Evolutionary conservation across 2,797 vertebrate species (phyloP).

Genomic region (Nyctalus aviator): DNA sequence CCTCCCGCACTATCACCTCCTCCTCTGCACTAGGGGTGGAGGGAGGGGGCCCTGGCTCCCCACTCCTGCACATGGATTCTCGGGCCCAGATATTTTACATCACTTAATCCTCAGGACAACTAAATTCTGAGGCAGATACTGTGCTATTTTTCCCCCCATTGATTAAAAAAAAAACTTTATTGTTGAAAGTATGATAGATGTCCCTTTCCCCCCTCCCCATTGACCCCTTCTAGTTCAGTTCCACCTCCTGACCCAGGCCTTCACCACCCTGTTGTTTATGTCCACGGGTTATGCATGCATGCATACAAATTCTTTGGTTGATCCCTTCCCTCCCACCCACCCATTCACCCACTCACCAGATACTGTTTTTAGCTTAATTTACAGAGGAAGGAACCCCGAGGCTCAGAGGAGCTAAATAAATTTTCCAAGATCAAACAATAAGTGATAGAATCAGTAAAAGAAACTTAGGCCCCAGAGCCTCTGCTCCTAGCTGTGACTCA

Average conservation of each 20-base stretch:
- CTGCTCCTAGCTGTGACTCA: not conserved
- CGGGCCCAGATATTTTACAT: not conserved
- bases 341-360: too few species aligned
- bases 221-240: too few species aligned
- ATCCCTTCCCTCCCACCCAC: too few species aligned
- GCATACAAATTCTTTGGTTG: too few species aligned
- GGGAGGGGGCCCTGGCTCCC: not conserved
- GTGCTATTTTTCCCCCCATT: too few species aligned
- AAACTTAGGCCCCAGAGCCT: not conserved
- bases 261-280: too few species aligned
- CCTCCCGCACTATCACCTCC: not conserved
- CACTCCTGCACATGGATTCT: not conserved
- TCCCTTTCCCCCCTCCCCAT: too few species aligned
- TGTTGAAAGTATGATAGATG: too few species aligned
- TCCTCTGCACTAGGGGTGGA: not conserved
- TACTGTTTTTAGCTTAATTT: not conserved
- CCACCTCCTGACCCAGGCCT: too few species aligned
- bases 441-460: not conserved
- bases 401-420: not conserved
- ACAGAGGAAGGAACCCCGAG: not conserved
- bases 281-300: too few species aligned
- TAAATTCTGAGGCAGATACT: not conserved
- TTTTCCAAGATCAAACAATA: not conserved
- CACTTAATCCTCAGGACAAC: not conserved
- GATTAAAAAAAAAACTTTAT: too few species aligned